Base-by-base conservation (phyloP, 2,113 vertebrate genomes). In the Dicentrarchus labrax region DNA sequence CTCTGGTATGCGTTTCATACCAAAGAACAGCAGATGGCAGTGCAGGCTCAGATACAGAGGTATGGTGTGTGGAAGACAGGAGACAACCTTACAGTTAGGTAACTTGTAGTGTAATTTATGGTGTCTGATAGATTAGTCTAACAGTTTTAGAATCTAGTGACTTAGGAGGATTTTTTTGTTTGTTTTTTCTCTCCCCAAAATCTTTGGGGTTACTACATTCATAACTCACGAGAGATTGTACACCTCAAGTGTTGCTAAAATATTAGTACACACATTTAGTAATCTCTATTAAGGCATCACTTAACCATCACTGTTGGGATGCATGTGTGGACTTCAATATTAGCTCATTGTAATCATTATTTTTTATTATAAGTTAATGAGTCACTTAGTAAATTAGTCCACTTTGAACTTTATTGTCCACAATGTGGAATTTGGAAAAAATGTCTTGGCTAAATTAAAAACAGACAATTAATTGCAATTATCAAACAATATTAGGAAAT, bases 11-110 rank as follows among this genome's bases (percentile, higher is more conserved):
- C 77, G 83, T 56, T 89, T 83, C 22, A 36, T 57, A 19, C 3
- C 4, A 67, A 19, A 12, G 1, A 81, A 38, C 95, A 94, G 86
- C 83, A 96, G 95, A 87, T 92, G 93, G 93, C 94, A 94, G 89
- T 94, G 84, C 80, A 92, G 80, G 76, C 79, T 86, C 64, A 78
- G 30, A 24, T 51, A 91, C 62, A 75, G 78, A 84, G 13, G 22
- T 36, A 4, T 24, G 8, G 4, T 12, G n/a, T 1, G 12, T 0
- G 4, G 16, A 24, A 24, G 71, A 39, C 36, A 43, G 39, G n/a
- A 21, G n/a, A 36, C 30, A 43, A 21, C 8, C 5, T 5, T 64
- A 21, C 50, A 65, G 56, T 61, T 38, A 12, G 36, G 15, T 38
- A 41, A 17, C 9, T 22, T 10, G n/a, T 0, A 15, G 2, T 30